These are phyloP conservation scores for Andrena dorsata DNA, from an alignment of 2,888 invertebrate genomes.

Conservation along the genomic window DNA sequence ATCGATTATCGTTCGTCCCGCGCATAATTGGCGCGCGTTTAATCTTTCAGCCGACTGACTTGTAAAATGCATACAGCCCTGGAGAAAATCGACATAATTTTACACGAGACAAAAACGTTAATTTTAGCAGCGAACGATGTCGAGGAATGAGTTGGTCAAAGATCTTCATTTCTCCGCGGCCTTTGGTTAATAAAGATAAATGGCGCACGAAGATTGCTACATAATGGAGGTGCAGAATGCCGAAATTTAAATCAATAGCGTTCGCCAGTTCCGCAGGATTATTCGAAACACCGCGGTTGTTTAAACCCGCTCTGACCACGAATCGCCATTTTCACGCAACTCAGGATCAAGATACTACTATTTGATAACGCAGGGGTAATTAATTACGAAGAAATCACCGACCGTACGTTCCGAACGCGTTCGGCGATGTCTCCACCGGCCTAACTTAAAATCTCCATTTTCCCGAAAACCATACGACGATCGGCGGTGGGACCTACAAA, in stretches of 20 bases:
- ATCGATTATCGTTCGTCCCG: background rate
- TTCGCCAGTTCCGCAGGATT: too few relatives aligned
- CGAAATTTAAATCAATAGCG: background rate
- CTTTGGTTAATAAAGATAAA: background rate
- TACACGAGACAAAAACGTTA: background rate
- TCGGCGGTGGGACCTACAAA: constrained; percentile 25
- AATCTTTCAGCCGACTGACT: background rate
- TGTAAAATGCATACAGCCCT: background rate
- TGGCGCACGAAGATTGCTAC: background rate
- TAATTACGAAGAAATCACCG: background rate
- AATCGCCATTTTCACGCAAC: background rate
- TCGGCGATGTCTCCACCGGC: constrained; percentile 8
- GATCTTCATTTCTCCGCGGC: too few relatives aligned
- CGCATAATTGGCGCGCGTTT: background rate
- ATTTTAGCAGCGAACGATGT: background rate
- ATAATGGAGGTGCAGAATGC: background rate
- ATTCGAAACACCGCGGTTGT: background rate
- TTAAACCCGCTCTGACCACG: background rate
- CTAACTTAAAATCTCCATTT: constrained; percentile 61
- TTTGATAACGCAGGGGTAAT: background rate
- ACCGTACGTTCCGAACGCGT: background rate
- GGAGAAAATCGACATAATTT: background rate
- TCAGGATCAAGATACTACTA: background rate
- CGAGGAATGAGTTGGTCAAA: background rate
- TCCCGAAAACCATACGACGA: constrained; percentile 36